phyloP scores from a whole-genome alignment of 2,888 invertebrate species.

The Adelphocoris suturalis region DNA sequence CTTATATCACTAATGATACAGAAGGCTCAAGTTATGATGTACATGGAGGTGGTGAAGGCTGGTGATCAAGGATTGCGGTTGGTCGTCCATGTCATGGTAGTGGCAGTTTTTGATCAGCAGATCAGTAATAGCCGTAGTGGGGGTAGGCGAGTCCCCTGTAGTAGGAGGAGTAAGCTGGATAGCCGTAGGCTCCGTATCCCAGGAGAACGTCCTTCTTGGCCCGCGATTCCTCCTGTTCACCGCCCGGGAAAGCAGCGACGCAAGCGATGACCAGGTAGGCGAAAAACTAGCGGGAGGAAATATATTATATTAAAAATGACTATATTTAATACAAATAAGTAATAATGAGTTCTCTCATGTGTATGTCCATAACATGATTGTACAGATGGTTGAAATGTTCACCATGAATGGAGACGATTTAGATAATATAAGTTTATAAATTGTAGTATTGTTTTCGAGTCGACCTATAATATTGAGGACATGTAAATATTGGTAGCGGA shows the following conservation, averaged over 20 bases:
- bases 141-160: slow-evolving; percentile 12
- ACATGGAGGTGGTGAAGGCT: not conserved
- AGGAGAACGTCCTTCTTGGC: not conserved
- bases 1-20: not conserved
- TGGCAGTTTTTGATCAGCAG: not conserved
- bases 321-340: too few species aligned
- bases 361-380: too few species aligned
- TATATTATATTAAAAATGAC: too few species aligned
- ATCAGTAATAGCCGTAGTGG: not conserved
- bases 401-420: too few species aligned
- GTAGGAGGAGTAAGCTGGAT: not conserved
- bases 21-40: not conserved
- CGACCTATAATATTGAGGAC: too few species aligned
- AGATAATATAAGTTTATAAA: too few species aligned
- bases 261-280: slow-evolving; percentile 18
- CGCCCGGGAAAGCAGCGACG: slow-evolving; percentile 19
- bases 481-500: too few species aligned
- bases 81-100: not conserved
- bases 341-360: too few species aligned
- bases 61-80: not conserved
- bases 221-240: not conserved
- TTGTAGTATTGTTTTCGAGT: too few species aligned
- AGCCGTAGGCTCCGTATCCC: not conserved
- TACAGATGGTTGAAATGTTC: too few species aligned
- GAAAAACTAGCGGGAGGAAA: not conserved